Evolutionary conservation across 2,888 invertebrate species (phyloP).

Genomic region (Phyllotreta cruciferae): DNA sequence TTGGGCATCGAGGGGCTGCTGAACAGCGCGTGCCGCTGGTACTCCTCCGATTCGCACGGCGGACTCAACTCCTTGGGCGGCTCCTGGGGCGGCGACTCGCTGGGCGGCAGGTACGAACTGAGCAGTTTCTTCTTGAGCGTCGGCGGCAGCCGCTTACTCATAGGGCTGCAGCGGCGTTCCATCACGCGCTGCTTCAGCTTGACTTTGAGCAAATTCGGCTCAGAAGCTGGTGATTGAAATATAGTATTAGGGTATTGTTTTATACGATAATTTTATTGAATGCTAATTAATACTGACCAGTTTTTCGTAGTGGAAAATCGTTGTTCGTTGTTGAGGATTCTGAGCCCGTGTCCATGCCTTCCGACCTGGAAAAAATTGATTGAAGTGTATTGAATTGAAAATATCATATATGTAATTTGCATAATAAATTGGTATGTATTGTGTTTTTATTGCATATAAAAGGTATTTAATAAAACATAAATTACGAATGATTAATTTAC

Average conservation of each 20-base stretch:
- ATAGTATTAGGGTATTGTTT: neutral
- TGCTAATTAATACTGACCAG: constrained; percentile 70
- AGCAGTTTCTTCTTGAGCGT: constrained; percentile 76
- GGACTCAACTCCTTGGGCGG: constrained; percentile 65
- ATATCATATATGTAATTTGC: constrained; percentile 6
- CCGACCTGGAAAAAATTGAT: constrained; percentile 56
- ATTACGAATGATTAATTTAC: no score
- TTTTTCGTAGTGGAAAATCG: constrained; percentile 94
- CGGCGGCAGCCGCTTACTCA: constrained; percentile 82
- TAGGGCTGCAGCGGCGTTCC: constrained; percentile 92
- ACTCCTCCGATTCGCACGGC: constrained; percentile 66
- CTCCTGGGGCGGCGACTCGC: constrained; percentile 68
- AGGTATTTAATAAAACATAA: neutral
- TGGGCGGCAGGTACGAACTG: constrained; percentile 65
- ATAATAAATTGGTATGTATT: neutral
- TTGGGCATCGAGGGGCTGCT: constrained; percentile 97
- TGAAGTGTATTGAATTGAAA: constrained; percentile 12
- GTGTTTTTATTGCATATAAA: neutral
- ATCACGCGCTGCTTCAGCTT: constrained; percentile 93
- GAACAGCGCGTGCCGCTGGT: constrained; percentile 75
- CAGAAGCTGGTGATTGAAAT: constrained; percentile 74
- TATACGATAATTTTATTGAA: neutral
- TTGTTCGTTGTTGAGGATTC: constrained; percentile 63
- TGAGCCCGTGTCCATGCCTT: constrained; percentile 63
- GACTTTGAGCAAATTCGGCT: constrained; percentile 95